Conservation (phyloP, 2,888 invertebrate species). For the Steromphala cineraria region DNA sequence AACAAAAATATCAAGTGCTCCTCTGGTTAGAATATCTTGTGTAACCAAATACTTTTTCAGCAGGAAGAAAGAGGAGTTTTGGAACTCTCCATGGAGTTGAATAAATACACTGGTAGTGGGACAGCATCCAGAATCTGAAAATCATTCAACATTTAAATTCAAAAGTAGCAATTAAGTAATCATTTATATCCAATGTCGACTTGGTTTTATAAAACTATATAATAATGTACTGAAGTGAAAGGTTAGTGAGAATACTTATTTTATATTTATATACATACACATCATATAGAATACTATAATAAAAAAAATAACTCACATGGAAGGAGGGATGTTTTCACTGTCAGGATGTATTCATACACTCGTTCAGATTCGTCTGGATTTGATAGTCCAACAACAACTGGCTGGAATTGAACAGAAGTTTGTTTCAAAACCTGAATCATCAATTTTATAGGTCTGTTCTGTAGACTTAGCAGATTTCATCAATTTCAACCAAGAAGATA, state of each 20-base stretch:
- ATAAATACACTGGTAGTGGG: constrained; percentile 4
- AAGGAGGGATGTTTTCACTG: background rate
- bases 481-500: too few relatives aligned
- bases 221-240: too few relatives aligned
- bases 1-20: constrained; percentile 16
- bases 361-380: background rate
- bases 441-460: too few relatives aligned
- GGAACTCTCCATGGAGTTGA: constrained; percentile 8
- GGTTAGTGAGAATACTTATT: too few relatives aligned
- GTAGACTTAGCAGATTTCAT: too few relatives aligned
- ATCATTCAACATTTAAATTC: too few relatives aligned
- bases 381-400: constrained; percentile 14
- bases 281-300: too few relatives aligned
- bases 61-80: background rate
- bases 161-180: too few relatives aligned
- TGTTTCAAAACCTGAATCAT: too few relatives aligned
- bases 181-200: too few relatives aligned
- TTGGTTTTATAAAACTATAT: too few relatives aligned
- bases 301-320: constrained; percentile 15
- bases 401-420: background rate
- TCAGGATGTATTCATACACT: constrained; percentile 13
- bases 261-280: too few relatives aligned
- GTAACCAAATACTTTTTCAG: constrained; percentile 2
- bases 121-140: constrained; percentile 18
- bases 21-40: constrained; percentile 1